Conservation (phyloP, 2,113 vertebrate genomes). For the Typhlomys cinereus region DNA sequence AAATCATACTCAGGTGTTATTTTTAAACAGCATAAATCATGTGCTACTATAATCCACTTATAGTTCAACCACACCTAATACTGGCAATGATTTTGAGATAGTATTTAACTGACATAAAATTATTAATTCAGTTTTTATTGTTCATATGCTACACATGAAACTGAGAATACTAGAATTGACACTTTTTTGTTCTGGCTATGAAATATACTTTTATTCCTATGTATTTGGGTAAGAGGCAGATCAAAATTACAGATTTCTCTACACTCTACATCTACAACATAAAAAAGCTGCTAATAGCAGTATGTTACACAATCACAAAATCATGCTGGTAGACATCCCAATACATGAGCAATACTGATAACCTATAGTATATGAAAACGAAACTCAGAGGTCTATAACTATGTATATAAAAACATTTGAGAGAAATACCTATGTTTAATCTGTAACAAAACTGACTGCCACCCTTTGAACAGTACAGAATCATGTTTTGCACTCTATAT, state of each 20-base stretch:
- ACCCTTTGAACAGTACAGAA: not conserved
- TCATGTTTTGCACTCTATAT: not conserved
- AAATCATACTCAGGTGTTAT: not conserved
- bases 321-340: not conserved
- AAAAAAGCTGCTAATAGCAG: constrained; percentile 7
- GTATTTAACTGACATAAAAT: constrained; percentile 30
- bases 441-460: not conserved
- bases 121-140: not conserved
- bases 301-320: not conserved
- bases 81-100: constrained; percentile 10
- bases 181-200: not conserved
- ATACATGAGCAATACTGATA: not conserved
- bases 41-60: not conserved
- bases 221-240: not conserved
- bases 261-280: not conserved
- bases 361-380: not conserved
- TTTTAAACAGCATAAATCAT: not conserved
- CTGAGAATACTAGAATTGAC: not conserved
- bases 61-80: not conserved
- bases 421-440: constrained; percentile 28
- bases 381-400: not conserved
- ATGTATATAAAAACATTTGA: constrained; percentile 1
- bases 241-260: not conserved
- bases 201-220: constrained; percentile 5
- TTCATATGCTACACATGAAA: not conserved